Evolutionary conservation across 2,113 vertebrate genomes (phyloP), one percentile per base, ranked within the genome.

Genomic region (Hepsetus odoe): DNA sequence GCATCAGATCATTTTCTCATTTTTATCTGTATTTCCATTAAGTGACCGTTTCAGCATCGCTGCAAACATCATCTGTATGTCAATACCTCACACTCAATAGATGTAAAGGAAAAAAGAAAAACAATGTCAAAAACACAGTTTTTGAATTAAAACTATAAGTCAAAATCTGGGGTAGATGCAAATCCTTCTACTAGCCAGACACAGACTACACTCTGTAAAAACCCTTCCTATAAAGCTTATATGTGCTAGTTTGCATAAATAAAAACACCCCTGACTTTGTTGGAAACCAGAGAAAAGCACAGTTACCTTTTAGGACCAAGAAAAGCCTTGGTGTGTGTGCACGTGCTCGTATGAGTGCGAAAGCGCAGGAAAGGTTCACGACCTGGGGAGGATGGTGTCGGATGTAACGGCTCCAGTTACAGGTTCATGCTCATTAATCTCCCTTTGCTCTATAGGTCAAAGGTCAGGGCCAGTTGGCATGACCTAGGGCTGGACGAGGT

Each of bases 401-500:
- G 80, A 74, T 85, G 77, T 74, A 76, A 80, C 73, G 24, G 74
- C 77, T 85, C 74, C 32, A 76, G 65, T 85, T 85, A 80, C 80
- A 51, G 49, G 77, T 70, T 79, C 74, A 26, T 73, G 59, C 49
- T 80, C 80, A 82, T 85, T 85, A 82, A 80, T 79, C 77, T 82
- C 74, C 70, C 53, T 71, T 80, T 59, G 49, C 74, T 73, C n/a
- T 38, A 16, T 59, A 71, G 74, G 80, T 77, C 58, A 77, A 35
- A 77, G 83, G 77, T 82, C 74, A 77, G 65, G 80, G 64, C 71
- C 46, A 70, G 74, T 69, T 77, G 70, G 77, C 69, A 80, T 38
- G 83, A 79, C 77, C 80, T 35, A 30, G 53, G 83, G 77, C 65
- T 64, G 32, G 64, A 62, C 4, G 64, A 68, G 77, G 46, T 58